Conservation (phyloP, 2,797 vertebrate genomes). For the Iguana delicatissima region DNA sequence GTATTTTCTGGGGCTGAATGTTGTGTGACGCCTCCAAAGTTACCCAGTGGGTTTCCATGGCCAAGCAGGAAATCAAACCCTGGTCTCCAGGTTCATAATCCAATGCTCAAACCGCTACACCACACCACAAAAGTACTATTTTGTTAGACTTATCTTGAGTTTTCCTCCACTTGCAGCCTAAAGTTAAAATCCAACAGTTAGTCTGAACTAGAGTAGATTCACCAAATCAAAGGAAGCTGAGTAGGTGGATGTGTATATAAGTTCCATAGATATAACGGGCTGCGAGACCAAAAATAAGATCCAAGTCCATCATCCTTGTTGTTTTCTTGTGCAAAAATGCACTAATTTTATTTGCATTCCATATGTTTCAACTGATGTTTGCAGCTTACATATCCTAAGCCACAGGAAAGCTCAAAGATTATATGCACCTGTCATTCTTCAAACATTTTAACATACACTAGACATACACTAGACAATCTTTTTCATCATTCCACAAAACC, state of each 20-base stretch:
- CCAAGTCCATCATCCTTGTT: background rate
- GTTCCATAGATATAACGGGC: too few relatives aligned
- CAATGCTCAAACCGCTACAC: too few relatives aligned
- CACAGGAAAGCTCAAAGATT: slow-evolving; percentile 63
- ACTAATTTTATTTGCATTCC: slow-evolving; percentile 50
- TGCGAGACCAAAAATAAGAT: too few relatives aligned
- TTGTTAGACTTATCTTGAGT: too few relatives aligned
- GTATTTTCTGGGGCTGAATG: too few relatives aligned
- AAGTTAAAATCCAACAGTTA: background rate
- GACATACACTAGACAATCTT: slow-evolving; percentile 52
- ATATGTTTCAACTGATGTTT: slow-evolving; percentile 60
- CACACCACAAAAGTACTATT: background rate
- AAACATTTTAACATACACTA: slow-evolving; percentile 42
- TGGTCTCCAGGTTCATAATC: too few relatives aligned
- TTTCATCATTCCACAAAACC: slow-evolving; percentile 60
- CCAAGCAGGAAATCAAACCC: too few relatives aligned
- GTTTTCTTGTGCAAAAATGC: background rate
- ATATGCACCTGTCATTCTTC: slow-evolving; percentile 43
- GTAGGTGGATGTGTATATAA: too few relatives aligned
- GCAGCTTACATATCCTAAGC: slow-evolving; percentile 57
- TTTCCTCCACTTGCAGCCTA: background rate
- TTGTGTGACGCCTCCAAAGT: too few relatives aligned
- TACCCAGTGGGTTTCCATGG: too few relatives aligned
- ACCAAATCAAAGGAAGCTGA: too few relatives aligned
- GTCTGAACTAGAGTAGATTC: too few relatives aligned